Evolutionary conservation across 2,113 vertebrate species (phyloP), one percentile per base, ranked within the genome.

Genomic region (Perca flavescens): DNA sequence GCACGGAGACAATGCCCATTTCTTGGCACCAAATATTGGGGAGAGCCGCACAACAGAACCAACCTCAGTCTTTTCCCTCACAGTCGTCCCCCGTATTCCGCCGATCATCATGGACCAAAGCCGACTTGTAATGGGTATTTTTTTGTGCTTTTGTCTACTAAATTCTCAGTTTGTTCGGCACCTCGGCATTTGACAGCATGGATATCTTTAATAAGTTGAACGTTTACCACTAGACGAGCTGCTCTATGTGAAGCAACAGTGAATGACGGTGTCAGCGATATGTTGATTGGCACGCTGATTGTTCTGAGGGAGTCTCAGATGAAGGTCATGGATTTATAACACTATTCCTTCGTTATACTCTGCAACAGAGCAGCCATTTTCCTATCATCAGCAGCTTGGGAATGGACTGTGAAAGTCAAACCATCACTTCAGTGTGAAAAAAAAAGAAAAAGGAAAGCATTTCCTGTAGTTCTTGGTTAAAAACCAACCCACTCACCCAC

Each of bases 1-100:
- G 92, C 93, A 92, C 69, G n/a, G 87, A 91, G 85, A 94, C 89
- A 91, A 91, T 93, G 88, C 84, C 90, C 76, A 80, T 76, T 88
- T 91, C 86, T 89, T 92, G 90, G 92, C 93, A 93, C 88, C 83
- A 88, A 86, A 86, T 75, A 77, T 80, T 90, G 82, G 77, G 82
- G 81, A 83, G 74, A 75, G 74, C 64, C 46, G 75, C 84, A 77
- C 77, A 77, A 79, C 79, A 68, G 71, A 86, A 83, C 67, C 81
- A 83, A 77, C 74, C 62, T 76, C 78, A 83, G 83, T 79, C 77
- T 84, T 82, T 74, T 83, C 73, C 70, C 53, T 63, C 84, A 73
- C 77, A 75, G 50, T 83, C 76, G 50, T 78, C 50, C 78, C 83
- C 62, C 4, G 57, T 81, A 70, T 84, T 73, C 54, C 19, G 79